A percentile compares a stretch with the other conserved stretches of the same genome.
These are phyloP conservation scores for Chelonus insularis DNA, from an alignment of 1,140 invertebrate species.

Conservation along the genomic window DNA sequence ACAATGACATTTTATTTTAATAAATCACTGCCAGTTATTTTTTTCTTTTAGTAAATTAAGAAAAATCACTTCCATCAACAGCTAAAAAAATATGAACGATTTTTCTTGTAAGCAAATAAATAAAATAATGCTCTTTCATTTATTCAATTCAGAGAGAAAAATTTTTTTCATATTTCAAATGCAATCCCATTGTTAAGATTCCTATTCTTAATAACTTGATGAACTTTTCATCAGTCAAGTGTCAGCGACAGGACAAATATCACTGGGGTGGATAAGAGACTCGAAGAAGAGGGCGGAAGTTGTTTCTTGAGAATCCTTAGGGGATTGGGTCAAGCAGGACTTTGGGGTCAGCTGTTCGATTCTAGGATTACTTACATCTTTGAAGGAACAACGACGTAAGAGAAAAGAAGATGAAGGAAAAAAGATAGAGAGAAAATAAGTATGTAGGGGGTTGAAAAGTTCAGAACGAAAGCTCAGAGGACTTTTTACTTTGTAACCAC, in stretches of 20 bases:
- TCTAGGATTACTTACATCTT: slow-evolving; percentile 8
- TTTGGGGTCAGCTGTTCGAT: slow-evolving; percentile 21
- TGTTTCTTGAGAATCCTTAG: neutral
- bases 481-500: slow-evolving; percentile 25
- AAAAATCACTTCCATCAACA: too few species aligned
- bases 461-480: slow-evolving; percentile 26
- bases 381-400: neutral
- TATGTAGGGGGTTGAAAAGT: slow-evolving; percentile 16
- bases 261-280: neutral
- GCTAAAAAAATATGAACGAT: too few species aligned
- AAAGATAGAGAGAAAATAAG: neutral
- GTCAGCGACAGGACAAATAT: slow-evolving; percentile 2
- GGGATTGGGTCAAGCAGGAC: slow-evolving; percentile 12
- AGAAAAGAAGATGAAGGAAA: neutral
- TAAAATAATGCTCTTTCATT: too few species aligned
- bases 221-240: slow-evolving; percentile 5
- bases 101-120: too few species aligned
- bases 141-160: too few species aligned
- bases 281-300: slow-evolving; percentile 6
- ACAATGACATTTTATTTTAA: too few species aligned
- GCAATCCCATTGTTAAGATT: neutral
- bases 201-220: neutral
- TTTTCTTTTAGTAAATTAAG: too few species aligned
- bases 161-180: neutral
- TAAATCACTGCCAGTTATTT: too few species aligned